These are phyloP conservation scores for Pocillopora damicornis DNA, from an alignment of 64 coral and sea anemone species.

Conservation along the genomic window DNA sequence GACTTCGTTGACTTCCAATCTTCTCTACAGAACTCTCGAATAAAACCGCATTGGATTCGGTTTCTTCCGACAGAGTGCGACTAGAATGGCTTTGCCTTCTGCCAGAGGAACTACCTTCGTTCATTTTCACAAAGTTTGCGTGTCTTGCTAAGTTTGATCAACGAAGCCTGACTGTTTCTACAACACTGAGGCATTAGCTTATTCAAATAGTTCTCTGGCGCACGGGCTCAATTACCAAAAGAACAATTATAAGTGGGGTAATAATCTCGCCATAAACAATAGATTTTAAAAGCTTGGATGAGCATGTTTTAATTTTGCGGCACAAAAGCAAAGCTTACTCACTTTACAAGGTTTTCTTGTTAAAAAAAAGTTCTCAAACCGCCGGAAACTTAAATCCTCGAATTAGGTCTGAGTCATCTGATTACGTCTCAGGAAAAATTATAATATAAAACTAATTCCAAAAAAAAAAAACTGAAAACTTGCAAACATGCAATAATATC, in stretches of 20 bases:
- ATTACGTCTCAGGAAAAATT: too few species aligned
- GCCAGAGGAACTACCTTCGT: neutral
- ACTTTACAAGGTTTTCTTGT: too few species aligned
- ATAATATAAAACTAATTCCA: too few species aligned
- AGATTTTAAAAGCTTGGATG: too few species aligned
- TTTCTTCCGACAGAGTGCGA: neutral
- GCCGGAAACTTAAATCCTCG: too few species aligned
- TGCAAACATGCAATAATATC: too few species aligned
- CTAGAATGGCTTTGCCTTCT: slow-evolving; percentile 1
- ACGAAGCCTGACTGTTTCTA: neutral
- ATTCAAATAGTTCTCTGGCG: neutral
- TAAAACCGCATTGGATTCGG: neutral
- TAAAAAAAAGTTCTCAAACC: too few species aligned
- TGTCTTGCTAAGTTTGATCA: neutral
- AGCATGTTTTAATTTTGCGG: too few species aligned
- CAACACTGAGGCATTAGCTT: neutral
- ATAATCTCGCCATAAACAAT: too few species aligned
- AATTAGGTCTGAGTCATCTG: too few species aligned
- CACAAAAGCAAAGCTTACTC: too few species aligned
- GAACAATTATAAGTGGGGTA: neutral
- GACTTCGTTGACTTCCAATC: neutral
- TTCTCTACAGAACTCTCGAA: neutral
- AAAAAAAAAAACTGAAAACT: too few species aligned
- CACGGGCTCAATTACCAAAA: neutral
- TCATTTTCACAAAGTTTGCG: slow-evolving; percentile 4